phyloP scores from a whole-genome alignment of 30 jellyfish, hydroid and myxozoan genomes.

The Hydra vulgaris region DNA sequence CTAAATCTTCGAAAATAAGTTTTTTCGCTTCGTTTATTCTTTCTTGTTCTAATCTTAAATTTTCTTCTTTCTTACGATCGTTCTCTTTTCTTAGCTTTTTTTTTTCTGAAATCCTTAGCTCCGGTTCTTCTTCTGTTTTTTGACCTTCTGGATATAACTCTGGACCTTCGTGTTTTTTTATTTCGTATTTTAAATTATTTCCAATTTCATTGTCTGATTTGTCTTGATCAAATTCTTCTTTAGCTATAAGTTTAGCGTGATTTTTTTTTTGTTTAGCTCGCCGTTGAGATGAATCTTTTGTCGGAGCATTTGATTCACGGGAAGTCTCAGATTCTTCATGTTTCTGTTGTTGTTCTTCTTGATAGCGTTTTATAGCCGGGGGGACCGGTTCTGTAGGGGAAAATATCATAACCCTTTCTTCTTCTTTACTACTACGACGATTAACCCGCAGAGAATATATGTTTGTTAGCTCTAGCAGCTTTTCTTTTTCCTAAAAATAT shows the following conservation, averaged over 20 bases:
- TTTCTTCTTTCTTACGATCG: conserved; percentile 17
- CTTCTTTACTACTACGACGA: conserved; percentile 34
- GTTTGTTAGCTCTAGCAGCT: conserved; percentile 62
- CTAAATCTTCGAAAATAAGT: neutral
- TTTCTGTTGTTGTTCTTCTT: conserved; percentile 20
- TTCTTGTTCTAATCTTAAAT: conserved; percentile 9
- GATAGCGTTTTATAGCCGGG: conserved; percentile 25
- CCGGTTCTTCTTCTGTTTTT: conserved; percentile 1
- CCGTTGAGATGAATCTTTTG: conserved; percentile 34
- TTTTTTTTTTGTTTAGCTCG: conserved; percentile 19
- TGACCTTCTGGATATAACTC: neutral
- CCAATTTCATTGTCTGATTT: conserved; percentile 21
- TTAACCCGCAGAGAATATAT: conserved; percentile 70
- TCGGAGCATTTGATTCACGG: conserved; percentile 27
- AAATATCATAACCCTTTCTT: conserved; percentile 13
- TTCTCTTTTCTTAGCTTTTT: conserved; percentile 2
- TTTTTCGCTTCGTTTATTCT: conserved; percentile 16
- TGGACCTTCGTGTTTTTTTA: neutral
- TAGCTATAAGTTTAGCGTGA: conserved; percentile 25
- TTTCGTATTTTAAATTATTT: conserved; percentile 15
- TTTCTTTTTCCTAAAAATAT: conserved; percentile 66
- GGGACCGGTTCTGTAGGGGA: conserved; percentile 20
- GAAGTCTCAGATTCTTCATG: conserved; percentile 3
- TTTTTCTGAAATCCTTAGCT: conserved; percentile 8
- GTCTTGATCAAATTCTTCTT: conserved; percentile 20